Conservation (phyloP, 1,140 invertebrate genomes). For the Trissolcus basalis region DNA sequence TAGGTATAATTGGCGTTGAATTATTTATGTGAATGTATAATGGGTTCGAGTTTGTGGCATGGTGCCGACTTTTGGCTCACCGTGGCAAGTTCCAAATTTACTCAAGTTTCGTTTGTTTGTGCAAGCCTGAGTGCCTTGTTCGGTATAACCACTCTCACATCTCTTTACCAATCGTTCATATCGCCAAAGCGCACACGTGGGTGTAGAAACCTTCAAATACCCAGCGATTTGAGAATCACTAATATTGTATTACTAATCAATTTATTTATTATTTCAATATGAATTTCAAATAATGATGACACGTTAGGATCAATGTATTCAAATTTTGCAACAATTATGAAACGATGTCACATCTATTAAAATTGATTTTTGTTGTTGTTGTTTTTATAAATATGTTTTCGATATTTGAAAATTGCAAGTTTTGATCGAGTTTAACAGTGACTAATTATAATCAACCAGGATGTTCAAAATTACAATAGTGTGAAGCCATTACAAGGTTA, state of each 20-base stretch:
- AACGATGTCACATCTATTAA: too few species aligned
- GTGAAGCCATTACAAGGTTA: constrained; percentile 17
- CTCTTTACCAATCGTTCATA: constrained; percentile 31
- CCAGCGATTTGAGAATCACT: constrained; percentile 20
- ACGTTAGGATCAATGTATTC: constrained; percentile 15
- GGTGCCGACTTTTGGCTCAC: too few species aligned
- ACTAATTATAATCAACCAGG: too few species aligned
- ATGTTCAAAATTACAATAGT: not conserved
- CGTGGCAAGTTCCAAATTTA: constrained; percentile 34
- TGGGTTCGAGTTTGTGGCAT: not conserved
- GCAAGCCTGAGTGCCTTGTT: constrained; percentile 42
- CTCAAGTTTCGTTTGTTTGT: constrained; percentile 43
- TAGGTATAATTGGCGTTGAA: constrained; percentile 3
- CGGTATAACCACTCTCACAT: constrained; percentile 39
- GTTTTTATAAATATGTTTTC: too few species aligned
- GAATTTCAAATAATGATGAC: constrained; percentile 36
- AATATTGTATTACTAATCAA: constrained; percentile 32
- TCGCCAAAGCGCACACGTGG: constrained; percentile 46
- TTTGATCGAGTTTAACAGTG: not conserved
- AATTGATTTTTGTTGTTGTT: too few species aligned
- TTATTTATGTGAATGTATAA: constrained; percentile 7
- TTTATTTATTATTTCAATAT: constrained; percentile 50
- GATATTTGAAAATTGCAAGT: not conserved
- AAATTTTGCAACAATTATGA: not conserved
- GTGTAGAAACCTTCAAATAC: constrained; percentile 45